Percentiles rank a stretch among this genome's conserved stretches.
Conservation (phyloP, 2,113 vertebrate species). For the Sterna hirundo region DNA sequence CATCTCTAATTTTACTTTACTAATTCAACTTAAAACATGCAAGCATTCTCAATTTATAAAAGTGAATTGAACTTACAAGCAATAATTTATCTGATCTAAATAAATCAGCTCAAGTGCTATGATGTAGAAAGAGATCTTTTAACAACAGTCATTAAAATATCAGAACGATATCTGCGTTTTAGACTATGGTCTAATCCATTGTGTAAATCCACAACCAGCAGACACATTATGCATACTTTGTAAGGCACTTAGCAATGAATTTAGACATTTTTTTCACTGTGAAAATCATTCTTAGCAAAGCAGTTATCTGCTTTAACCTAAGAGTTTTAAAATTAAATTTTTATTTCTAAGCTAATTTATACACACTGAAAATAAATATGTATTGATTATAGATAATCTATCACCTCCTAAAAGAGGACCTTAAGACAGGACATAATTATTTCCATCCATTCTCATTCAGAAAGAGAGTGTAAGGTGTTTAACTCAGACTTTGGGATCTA, state of each 20-base stretch:
- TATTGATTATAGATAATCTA: background rate
- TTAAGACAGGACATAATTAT: background rate
- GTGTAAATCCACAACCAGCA: background rate
- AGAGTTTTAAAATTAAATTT: background rate
- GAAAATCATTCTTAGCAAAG: background rate
- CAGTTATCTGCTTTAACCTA: background rate
- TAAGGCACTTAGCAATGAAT: background rate
- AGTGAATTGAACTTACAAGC: background rate
- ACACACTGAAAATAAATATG: background rate
- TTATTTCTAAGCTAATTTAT: background rate
- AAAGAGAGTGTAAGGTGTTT: background rate
- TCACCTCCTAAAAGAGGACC: background rate
- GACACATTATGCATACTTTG: background rate
- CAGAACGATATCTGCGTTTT: background rate
- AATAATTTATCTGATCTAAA: constrained; percentile 22
- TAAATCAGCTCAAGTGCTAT: background rate
- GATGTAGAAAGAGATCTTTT: background rate
- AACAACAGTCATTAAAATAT: background rate
- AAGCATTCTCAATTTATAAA: background rate
- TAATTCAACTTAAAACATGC: background rate
- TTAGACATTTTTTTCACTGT: background rate
- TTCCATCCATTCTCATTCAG: background rate
- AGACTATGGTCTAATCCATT: background rate
- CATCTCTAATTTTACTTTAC: background rate
- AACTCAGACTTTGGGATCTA: background rate